Evolutionary conservation across 2,113 vertebrate genomes (phyloP).

Genomic region (Prietella phreatophila): DNA sequence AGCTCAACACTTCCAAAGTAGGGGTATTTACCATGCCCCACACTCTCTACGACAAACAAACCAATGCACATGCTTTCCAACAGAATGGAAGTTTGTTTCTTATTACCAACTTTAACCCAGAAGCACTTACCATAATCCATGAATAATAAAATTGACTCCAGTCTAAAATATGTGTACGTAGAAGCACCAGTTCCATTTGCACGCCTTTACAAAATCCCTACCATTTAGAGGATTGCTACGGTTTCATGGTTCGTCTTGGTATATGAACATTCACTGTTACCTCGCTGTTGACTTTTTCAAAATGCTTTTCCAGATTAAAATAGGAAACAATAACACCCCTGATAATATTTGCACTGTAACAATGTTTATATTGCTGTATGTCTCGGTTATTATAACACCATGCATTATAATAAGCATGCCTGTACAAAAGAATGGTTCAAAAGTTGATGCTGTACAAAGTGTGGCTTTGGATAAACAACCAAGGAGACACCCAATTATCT

Average conservation of each 20-base stretch:
- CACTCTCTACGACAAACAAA: constrained; percentile 18
- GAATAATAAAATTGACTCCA: background rate
- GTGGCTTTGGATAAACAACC: constrained; percentile 43
- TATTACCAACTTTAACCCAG: background rate
- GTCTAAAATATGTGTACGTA: background rate
- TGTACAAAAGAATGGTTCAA: background rate
- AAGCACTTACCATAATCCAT: constrained; percentile 9
- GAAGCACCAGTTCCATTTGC: background rate
- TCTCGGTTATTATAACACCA: background rate
- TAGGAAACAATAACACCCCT: background rate
- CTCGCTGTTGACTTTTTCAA: no score
- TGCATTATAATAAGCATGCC: constrained; percentile 37
- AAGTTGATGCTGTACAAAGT: background rate
- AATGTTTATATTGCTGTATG: constrained; percentile 6
- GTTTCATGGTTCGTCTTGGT: background rate
- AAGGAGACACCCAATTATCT: constrained; percentile 31
- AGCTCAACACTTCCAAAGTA: constrained; percentile 59
- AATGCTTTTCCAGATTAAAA: background rate
- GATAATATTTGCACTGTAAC: background rate
- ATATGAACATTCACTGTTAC: background rate
- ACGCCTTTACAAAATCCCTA: background rate
- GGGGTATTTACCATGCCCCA: constrained; percentile 41
- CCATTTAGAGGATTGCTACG: background rate
- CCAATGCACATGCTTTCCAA: constrained; percentile 17
- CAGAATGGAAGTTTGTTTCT: constrained; percentile 6